These are phyloP conservation scores for Ptychochromis oligacanthus DNA, from an alignment of 2,113 vertebrate species.

Conservation along the genomic window DNA sequence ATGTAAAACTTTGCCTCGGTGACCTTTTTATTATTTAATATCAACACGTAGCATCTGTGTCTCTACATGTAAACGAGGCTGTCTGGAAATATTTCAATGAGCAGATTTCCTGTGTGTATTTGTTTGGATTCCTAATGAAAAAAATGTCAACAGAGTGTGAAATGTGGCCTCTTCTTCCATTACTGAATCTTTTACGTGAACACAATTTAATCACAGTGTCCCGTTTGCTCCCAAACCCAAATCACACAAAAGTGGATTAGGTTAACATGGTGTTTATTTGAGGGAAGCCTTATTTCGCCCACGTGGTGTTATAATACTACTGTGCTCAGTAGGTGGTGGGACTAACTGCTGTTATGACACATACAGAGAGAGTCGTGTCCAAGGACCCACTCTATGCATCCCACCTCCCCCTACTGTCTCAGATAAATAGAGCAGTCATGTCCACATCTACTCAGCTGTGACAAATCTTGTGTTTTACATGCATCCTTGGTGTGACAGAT, in stretches of 20 bases:
- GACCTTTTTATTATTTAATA: neutral
- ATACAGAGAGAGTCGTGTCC: slow-evolving; percentile 53
- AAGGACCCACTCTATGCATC: slow-evolving; percentile 46
- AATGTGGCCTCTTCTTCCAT: slow-evolving; percentile 4
- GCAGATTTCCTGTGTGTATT: neutral
- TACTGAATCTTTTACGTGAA: neutral
- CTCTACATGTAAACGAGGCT: neutral
- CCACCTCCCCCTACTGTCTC: slow-evolving; percentile 42
- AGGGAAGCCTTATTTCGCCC: slow-evolving; percentile 71
- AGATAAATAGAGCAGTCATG: slow-evolving; percentile 52
- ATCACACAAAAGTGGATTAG: slow-evolving; percentile 35
- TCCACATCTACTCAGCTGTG: slow-evolving; percentile 41
- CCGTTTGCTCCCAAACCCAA: slow-evolving; percentile 7
- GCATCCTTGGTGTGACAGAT: neutral
- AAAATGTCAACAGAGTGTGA: slow-evolving; percentile 17
- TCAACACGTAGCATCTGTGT: neutral
- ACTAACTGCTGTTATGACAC: slow-evolving; percentile 70
- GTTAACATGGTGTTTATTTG: slow-evolving; percentile 27
- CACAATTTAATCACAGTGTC: neutral
- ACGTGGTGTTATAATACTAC: slow-evolving; percentile 43
- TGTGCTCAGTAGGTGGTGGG: slow-evolving; percentile 66
- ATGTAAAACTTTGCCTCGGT: neutral
- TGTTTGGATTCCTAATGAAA: slow-evolving; percentile 5
- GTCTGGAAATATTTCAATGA: slow-evolving; percentile 21
- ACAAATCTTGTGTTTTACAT: slow-evolving; percentile 23